Evolutionary conservation across 2,113 vertebrate species (phyloP), one percentile per base, ranked within the genome.

Genomic region (Onychostoma macrolepis): DNA sequence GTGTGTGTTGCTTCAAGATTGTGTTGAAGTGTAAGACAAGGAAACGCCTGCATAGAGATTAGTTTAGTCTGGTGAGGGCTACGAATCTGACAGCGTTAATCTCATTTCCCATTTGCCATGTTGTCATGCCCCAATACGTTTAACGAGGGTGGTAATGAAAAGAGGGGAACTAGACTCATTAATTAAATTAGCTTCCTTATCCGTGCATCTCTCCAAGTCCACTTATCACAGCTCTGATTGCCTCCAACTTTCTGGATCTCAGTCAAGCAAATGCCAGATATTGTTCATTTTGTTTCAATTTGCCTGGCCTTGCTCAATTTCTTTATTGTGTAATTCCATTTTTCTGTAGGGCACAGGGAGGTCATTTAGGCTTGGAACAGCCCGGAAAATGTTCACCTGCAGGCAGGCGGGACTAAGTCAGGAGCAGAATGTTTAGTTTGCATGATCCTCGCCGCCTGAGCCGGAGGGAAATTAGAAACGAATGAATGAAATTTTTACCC

Each of bases 121-220:
- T 89, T 86, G 92, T 92, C 89, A 92, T 77, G 91, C 92, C 89
- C 92, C 93, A 92, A 89, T 92, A 92, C 92, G 85, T 93, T 93
- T 93, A 93, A 94, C 93, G 85, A 89, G 91, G 90, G 87, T 85
- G 91, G 93, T 94, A 94, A 93, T 92, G 89, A 91, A 88, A 90
- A 89, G 91, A 93, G 92, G 90, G 91, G 90, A 90, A 91, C 92
- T 87, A 91, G 89, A 92, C 87, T 92, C 92, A 93, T 94, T 93
- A 94, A 94, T 94, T 94, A 91, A 94, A 95, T 95, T 93, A 94
- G 90, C 89, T 90, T 84, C 61, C 86, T 93, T 93, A 95, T 95
- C 94, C 84, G 36, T 48, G 75, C 90, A 94, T 94, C 92, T 92
- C 87, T 86, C 91, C 84, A 84, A 89, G 90, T 93, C 89, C 84